Evolutionary conservation across 2,113 vertebrate genomes (phyloP).

Genomic region (Microtus pennsylvanicus): DNA sequence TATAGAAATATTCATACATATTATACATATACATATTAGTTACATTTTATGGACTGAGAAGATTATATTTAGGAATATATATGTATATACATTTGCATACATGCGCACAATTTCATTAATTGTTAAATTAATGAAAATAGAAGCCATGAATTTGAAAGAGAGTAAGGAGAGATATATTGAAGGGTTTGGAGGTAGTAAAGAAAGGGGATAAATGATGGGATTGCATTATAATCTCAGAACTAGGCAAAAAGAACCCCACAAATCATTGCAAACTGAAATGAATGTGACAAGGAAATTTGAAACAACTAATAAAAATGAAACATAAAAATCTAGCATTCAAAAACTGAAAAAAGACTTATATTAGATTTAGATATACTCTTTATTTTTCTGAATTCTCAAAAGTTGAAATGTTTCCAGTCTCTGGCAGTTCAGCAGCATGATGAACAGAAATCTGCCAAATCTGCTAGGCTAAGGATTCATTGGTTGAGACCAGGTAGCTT

Average conservation of each 20-base stretch:
- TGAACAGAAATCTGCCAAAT: conserved; percentile 36
- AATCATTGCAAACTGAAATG: not conserved
- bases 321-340: not conserved
- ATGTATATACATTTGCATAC: not conserved
- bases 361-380: not conserved
- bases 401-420: not conserved
- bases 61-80: not conserved
- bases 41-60: no score
- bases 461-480: not conserved
- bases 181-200: not conserved
- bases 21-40: not conserved
- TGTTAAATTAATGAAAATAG: not conserved
- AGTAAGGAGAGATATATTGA: not conserved
- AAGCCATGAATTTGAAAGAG: not conserved
- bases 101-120: no score
- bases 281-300: not conserved
- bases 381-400: not conserved
- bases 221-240: not conserved
- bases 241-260: not conserved
- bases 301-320: not conserved
- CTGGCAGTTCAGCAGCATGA: not conserved
- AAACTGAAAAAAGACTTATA: not conserved
- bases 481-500: not conserved
- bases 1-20: not conserved
- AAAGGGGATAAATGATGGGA: not conserved